Conservation (phyloP, 2,888 invertebrate genomes). For the Junonia oenone region DNA sequence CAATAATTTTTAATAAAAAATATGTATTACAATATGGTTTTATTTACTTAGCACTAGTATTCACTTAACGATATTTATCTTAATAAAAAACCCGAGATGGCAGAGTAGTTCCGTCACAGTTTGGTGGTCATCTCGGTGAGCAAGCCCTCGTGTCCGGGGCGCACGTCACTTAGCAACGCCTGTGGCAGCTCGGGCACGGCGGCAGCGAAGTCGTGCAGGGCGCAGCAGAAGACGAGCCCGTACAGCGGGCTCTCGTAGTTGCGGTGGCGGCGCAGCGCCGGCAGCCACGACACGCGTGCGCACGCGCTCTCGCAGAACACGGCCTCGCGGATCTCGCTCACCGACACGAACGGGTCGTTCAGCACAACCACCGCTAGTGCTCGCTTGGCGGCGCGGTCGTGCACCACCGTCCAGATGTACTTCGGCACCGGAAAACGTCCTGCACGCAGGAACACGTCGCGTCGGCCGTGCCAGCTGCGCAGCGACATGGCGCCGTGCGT, state of each 20-base stretch:
- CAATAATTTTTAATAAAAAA: conserved; percentile 32
- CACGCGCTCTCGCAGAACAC: conserved; percentile 66
- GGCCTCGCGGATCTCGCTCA: conserved; percentile 60
- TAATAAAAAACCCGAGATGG: too few species aligned
- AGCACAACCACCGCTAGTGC: conserved; percentile 55
- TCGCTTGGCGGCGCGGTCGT: conserved; percentile 31
- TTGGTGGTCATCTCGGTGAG: conserved; percentile 37
- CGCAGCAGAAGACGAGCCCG: conserved; percentile 67
- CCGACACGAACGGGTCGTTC: conserved; percentile 67
- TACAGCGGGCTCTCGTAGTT: conserved; percentile 57
- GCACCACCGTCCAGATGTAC: conserved; percentile 62
- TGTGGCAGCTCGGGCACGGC: conserved; percentile 47
- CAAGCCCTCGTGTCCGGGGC: conserved; percentile 43
- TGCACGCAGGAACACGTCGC: conserved; percentile 34
- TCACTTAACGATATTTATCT: too few species aligned
- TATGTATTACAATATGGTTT: conserved; percentile 3
- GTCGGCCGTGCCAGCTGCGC: conserved; percentile 29
- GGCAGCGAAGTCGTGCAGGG: conserved; percentile 43
- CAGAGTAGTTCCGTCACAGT: neutral
- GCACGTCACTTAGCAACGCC: conserved; percentile 33
- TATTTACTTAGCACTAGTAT: conserved; percentile 4
- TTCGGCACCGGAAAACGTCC: conserved; percentile 60
- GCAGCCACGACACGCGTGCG: conserved; percentile 50
- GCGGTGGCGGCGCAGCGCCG: conserved; percentile 41
- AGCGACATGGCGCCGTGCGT: conserved; percentile 38